Evolutionary conservation across 2,888 invertebrate genomes (phyloP).

Genomic region (Agriopis aurantiaria): DNA sequence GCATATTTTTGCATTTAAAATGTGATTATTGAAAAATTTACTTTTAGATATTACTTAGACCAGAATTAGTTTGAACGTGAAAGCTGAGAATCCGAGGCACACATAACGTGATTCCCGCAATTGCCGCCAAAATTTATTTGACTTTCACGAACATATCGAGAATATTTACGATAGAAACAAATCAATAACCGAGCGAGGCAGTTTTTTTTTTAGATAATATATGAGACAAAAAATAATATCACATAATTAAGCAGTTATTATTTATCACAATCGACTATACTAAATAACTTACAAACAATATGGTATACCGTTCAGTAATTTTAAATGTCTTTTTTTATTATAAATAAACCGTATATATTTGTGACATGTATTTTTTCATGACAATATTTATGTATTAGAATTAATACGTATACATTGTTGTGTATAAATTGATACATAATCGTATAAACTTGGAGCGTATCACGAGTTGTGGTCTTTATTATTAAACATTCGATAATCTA

Average conservation of each 20-base stretch:
- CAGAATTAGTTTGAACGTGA: too few species aligned
- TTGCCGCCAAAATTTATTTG: too few species aligned
- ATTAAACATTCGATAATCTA: background rate
- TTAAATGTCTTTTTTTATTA: constrained; percentile 54
- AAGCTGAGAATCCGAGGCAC: background rate
- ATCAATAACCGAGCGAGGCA: too few species aligned
- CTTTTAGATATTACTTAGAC: too few species aligned
- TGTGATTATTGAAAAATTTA: too few species aligned
- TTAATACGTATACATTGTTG: constrained; percentile 59
- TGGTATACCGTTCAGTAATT: constrained; percentile 69
- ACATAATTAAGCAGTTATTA: constrained; percentile 31
- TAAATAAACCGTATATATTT: constrained; percentile 49
- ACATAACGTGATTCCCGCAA: background rate
- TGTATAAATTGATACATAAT: constrained; percentile 28
- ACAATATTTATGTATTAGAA: constrained; percentile 40
- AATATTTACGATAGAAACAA: too few species aligned
- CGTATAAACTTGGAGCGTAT: constrained; percentile 18
- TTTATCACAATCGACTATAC: constrained; percentile 40
- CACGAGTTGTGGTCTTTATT: constrained; percentile 5
- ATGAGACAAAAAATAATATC: constrained; percentile 10
- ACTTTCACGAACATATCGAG: too few species aligned
- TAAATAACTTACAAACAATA: constrained; percentile 54
- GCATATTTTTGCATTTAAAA: too few species aligned
- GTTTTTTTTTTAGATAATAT: background rate
- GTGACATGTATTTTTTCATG: constrained; percentile 59